Percentiles rank a stretch among this genome's conserved stretches.
Evolutionary conservation across 2,113 vertebrate genomes (phyloP).

Genomic region (Clupea harengus): DNA sequence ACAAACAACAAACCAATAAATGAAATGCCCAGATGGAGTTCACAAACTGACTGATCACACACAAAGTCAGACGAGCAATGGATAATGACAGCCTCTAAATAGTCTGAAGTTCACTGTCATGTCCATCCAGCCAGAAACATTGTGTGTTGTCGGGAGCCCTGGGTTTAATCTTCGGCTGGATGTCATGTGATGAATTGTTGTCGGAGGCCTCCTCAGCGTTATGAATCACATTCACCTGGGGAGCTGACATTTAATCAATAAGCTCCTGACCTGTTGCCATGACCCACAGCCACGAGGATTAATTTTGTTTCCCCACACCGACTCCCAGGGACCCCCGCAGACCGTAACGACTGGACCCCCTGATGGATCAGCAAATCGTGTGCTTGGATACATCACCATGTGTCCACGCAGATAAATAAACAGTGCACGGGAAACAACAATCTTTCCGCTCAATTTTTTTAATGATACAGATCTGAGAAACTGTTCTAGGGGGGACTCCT

Average conservation of each 20-base stretch:
- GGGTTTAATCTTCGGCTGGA: constrained; percentile 58
- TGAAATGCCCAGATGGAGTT: neutral
- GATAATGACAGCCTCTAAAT: constrained; percentile 14
- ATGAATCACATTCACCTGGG: constrained; percentile 74
- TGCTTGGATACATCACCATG: constrained; percentile 32
- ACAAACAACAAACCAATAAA: constrained; percentile 4
- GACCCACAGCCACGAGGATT: constrained; percentile 66
- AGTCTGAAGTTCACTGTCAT: constrained; percentile 20
- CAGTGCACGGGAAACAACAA: neutral
- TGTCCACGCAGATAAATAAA: constrained; percentile 9
- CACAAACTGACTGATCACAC: neutral
- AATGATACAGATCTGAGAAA: neutral
- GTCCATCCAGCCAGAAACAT: constrained; percentile 24
- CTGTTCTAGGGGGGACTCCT: neutral
- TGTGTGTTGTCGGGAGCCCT: constrained; percentile 42
- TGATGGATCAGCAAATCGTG: constrained; percentile 52
- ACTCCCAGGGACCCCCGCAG: constrained; percentile 54
- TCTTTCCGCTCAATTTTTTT: constrained; percentile 17
- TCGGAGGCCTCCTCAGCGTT: constrained; percentile 58
- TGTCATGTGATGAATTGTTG: constrained; percentile 61
- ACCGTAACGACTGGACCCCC: constrained; percentile 49
- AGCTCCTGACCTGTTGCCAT: constrained; percentile 71
- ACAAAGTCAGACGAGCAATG: neutral
- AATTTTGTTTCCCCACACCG: constrained; percentile 61
- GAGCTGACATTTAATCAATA: constrained; percentile 76